Percentiles rank a stretch among this genome's conserved stretches.
Evolutionary conservation across 2,888 invertebrate species (phyloP).

Genomic region (Eupsilia transversa): DNA sequence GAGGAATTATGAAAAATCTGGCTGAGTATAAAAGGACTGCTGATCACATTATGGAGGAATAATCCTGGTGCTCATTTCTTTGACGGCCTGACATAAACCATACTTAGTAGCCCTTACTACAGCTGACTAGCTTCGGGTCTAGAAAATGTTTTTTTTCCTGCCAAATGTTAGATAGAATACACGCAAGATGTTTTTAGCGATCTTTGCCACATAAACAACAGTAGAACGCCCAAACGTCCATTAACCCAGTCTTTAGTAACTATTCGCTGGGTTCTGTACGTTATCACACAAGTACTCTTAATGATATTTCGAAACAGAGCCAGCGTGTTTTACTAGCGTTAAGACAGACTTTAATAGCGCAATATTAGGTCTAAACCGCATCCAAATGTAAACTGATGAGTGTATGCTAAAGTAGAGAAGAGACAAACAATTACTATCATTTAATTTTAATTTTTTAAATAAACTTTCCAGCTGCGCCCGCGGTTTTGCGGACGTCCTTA

Average conservation of each 20-base stretch:
- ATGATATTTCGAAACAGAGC: constrained; percentile 10
- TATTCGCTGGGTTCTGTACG: not conserved
- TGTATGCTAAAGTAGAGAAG: not conserved
- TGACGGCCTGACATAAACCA: not conserved
- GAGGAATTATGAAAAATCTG: not conserved
- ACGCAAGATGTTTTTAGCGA: not conserved
- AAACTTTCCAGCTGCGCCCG: constrained; percentile 7
- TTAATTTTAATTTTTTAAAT: constrained; percentile 24
- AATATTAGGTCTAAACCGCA: not conserved
- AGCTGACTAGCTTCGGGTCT: not conserved
- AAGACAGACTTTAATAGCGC: not conserved
- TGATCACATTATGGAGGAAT: not conserved
- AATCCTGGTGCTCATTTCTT: not conserved
- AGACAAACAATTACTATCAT: constrained; percentile 16
- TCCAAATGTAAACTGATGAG: not conserved
- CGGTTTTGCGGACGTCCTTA: constrained; percentile 40
- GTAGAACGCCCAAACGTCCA: not conserved
- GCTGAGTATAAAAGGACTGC: not conserved
- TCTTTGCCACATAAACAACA: not conserved
- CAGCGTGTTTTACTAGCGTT: not conserved
- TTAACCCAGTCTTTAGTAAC: not conserved
- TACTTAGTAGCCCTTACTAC: not conserved
- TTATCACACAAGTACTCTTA: not conserved
- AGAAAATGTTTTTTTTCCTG: not conserved
- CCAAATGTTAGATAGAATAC: not conserved